Evolutionary conservation across 2,888 invertebrate species (phyloP), one percentile per base, ranked within the genome.

Genomic region (Heliconius ismenius): DNA sequence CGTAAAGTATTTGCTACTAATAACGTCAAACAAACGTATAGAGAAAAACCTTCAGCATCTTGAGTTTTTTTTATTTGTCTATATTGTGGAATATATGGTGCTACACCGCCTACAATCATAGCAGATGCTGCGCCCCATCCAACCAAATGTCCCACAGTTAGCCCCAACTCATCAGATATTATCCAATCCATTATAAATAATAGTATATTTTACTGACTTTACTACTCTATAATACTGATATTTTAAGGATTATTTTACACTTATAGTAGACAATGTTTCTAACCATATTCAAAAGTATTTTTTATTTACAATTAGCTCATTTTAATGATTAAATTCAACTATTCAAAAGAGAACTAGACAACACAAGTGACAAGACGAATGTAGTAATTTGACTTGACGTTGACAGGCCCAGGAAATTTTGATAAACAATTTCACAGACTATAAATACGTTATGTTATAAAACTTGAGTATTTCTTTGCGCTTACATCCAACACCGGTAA

Each of bases 11-110:
- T 99, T 79, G 99, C 99, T 87, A 99, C 95, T 72, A 99, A 95
- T 76, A 99, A 95, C 36, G 98, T 97, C 83, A 99, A 95, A 90
- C 99, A 99, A 74, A 99, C 99, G 90, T 98, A 98, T 69, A 98
- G 94, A 0, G 99, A 99, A 93, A 99, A 99, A 18, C 99, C 99
- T 84, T 99, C 98, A 24, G 98, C 97, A 95, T 99, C 98, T 90
- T 98, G 97, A 58, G 97, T 97, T 84, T 95, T 96, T 88, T 96
- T 97, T 79, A 99, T 99, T 93, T 99, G 98, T 83, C 96, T 95
- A 88, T 99, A 99, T 88, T 99, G 99, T 60, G 99, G 99, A 84
- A 99, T 97, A 87, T 98, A 99, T 39, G 99, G 99, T 80, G 98
- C 96, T 63, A 98, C 96, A 83, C 99, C 99, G 75, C 99, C 99